These are phyloP conservation scores for Chaetodon trifasciatus DNA, from an alignment of 2,797 vertebrate species.

Conservation along the genomic window DNA sequence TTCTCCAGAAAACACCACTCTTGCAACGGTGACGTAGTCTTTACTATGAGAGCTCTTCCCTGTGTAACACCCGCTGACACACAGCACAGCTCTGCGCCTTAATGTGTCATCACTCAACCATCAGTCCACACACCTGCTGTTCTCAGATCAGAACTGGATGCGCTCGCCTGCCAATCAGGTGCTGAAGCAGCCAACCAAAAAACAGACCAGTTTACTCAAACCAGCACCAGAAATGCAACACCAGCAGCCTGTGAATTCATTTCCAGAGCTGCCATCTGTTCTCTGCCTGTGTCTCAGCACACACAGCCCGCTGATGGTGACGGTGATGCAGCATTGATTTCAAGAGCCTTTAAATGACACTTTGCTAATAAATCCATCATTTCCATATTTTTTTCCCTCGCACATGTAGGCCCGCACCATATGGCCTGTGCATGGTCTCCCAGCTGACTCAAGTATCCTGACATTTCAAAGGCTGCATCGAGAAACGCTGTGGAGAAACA, in stretches of 20 bases:
- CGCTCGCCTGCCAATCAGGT: conserved; percentile 9
- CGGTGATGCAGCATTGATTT: conserved; percentile 45
- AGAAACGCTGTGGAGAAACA: conserved; percentile 17
- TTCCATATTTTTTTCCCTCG: conserved; percentile 8
- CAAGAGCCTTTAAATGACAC: conserved; percentile 37
- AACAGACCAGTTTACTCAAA: conserved; percentile 27
- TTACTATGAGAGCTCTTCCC: conserved; percentile 12
- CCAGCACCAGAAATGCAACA: conserved; percentile 34
- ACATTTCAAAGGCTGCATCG: conserved; percentile 11
- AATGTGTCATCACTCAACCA: conserved; percentile 5
- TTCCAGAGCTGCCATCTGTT: conserved; percentile 33
- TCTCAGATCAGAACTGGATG: not conserved
- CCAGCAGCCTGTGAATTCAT: conserved; percentile 40
- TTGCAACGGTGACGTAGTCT: conserved; percentile 32
- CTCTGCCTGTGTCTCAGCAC: conserved; percentile 17
- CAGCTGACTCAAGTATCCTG: conserved; percentile 49
- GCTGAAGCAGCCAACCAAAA: conserved; percentile 12
- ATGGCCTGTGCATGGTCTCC: conserved; percentile 45
- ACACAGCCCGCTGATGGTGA: conserved; percentile 17
- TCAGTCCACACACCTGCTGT: not conserved
- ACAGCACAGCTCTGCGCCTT: not conserved
- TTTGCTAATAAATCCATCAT: conserved; percentile 32
- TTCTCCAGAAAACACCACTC: conserved; percentile 34
- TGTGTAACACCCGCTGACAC: not conserved
- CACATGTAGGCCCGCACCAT: conserved; percentile 60